Evolutionary conservation across 2,797 vertebrate genomes (phyloP).

Genomic region (Centroberyx gerrardi): DNA sequence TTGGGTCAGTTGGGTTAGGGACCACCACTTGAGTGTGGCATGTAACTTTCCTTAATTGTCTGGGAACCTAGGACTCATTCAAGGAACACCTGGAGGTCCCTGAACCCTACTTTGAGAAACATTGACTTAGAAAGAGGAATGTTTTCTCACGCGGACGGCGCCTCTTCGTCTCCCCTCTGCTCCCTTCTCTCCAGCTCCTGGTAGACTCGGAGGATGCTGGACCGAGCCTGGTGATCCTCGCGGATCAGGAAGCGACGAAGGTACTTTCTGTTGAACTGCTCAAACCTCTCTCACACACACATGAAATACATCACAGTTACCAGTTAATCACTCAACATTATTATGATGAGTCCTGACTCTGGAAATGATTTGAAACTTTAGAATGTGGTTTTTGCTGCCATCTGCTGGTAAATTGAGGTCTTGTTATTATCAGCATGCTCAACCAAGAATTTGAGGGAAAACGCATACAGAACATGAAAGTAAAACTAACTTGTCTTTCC

Average conservation of each 20-base stretch:
- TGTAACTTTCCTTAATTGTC: too few relatives aligned
- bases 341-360: too few relatives aligned
- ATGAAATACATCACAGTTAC: slow-evolving; percentile 8
- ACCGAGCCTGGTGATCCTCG: slow-evolving; percentile 86
- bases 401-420: slow-evolving; percentile 58
- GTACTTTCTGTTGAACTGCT: slow-evolving; percentile 90
- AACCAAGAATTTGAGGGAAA: not conserved
- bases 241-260: slow-evolving; percentile 88
- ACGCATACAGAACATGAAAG: too few relatives aligned
- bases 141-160: slow-evolving; percentile 50
- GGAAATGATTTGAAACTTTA: not conserved
- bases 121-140: not conserved
- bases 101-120: not conserved
- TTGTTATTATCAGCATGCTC: too few relatives aligned
- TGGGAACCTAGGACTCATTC: too few relatives aligned
- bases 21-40: too few relatives aligned
- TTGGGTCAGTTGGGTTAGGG: too few relatives aligned
- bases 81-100: too few relatives aligned
- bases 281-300: slow-evolving; percentile 73
- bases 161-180: slow-evolving; percentile 68
- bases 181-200: slow-evolving; percentile 88
- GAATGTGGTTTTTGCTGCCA: slow-evolving; percentile 67
- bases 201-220: slow-evolving; percentile 88
- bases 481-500: slow-evolving; percentile 90
- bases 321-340: not conserved